Base-by-base conservation (phyloP, 2,797 vertebrate genomes). In the Glossophaga mutica region DNA sequence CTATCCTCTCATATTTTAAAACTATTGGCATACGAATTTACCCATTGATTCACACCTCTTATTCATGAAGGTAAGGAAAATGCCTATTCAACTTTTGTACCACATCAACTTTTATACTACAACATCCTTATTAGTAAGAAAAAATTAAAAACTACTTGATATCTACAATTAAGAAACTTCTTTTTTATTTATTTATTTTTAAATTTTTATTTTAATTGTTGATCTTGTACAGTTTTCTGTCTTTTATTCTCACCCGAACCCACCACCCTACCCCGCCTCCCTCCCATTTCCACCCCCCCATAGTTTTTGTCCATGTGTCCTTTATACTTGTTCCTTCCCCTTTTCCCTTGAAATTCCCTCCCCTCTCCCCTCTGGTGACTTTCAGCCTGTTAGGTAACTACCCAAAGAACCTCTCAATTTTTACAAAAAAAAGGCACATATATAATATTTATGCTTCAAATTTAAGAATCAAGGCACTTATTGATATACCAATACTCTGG, bases 391-490 rank as follows among this genome's bases (percentile, higher is more conserved):
- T 85, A 87, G 81, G 55, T 18, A 87, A 84, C 14, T 48, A 34
- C 6, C 4, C 6, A n/a, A 39, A 59, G 37, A 42, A 16, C 3
- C 7, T 32, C 32, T 74, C 37, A 93, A 21, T 70, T 91, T 84
- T 81, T 78, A 32, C 14, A 65, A n/a, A 65, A 62, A 62, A 65
- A 90, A 85, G 22, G n/a, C 9, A 77, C 71, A 90, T 39, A 37
- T 71, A 57, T 94, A 71, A 50, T 77, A 89, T 57, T 94, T 77
- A 39, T 67, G 73, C 5, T 91, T 65, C 68, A 62, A 29, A 50
- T 87, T 91, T 94, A 52, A 96, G 67, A 97, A 76, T 79, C 9
- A 52, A 68, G 82, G 22, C 55, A 78, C 9, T 74, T 42, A 93
- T n/a, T 94, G 39, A 94, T 83, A 79, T 74, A 84, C 71, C 74